phyloP scores from a whole-genome alignment of 2,888 invertebrate genomes.

The Zaprionus bogoriensis region DNA sequence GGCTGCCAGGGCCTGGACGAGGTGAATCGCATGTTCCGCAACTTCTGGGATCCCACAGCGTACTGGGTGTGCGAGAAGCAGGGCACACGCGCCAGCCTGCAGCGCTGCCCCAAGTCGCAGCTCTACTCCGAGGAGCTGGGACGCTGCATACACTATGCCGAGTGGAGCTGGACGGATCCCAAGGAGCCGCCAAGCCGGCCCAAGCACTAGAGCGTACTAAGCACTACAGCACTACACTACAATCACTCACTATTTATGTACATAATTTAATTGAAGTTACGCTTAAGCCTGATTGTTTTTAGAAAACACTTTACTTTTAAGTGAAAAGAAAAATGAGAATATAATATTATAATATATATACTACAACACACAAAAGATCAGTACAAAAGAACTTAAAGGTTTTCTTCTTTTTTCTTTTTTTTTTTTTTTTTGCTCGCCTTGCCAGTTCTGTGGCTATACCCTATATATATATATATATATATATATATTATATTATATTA shows the following conservation, averaged over 20 bases:
- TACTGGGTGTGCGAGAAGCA: constrained; percentile 78
- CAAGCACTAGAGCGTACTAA: constrained; percentile 19
- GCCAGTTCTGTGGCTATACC: no score
- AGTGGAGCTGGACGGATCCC: constrained; percentile 79
- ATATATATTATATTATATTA: no score
- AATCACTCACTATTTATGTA: constrained; percentile 23
- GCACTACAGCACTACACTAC: neutral
- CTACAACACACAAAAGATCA: constrained; percentile 42
- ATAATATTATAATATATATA: no score
- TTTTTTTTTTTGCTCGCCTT: no score
- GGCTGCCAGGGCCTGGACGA: constrained; percentile 77
- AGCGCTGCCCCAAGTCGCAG: constrained; percentile 69
- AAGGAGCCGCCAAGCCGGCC: constrained; percentile 79
- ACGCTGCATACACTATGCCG: constrained; percentile 72
- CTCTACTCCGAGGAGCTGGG: constrained; percentile 72
- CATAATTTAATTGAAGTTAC: constrained; percentile 14
- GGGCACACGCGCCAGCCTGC: constrained; percentile 63
- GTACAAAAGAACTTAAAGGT: constrained; percentile 58
- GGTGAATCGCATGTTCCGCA: constrained; percentile 77
- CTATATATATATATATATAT: no score
- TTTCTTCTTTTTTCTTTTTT: no score
- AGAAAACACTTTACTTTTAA: constrained; percentile 61
- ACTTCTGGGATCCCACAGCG: constrained; percentile 80
- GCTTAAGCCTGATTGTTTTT: constrained; percentile 51
- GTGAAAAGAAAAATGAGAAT: constrained; percentile 29